These are phyloP conservation scores for Conus canariensis DNA, from an alignment of 2,888 invertebrate genomes.

Conservation along the genomic window DNA sequence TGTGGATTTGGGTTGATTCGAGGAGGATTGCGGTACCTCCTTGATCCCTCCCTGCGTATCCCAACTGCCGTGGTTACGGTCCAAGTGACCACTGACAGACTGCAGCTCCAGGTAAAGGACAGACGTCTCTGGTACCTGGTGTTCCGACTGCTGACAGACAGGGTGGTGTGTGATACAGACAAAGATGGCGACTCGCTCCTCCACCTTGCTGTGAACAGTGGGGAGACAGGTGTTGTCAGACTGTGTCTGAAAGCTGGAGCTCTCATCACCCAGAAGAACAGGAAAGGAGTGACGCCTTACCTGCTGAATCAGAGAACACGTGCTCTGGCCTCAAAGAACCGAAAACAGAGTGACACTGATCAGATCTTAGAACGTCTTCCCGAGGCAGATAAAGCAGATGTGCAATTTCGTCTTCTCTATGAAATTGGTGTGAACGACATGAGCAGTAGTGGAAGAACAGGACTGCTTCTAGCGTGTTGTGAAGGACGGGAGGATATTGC, in stretches of 20 bases:
- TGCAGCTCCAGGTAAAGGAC: background rate
- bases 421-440: background rate
- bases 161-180: background rate
- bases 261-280: background rate
- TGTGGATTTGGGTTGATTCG: background rate
- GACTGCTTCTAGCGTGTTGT: background rate
- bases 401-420: background rate
- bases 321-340: background rate
- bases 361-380: background rate
- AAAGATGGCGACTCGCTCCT: background rate
- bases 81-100: background rate
- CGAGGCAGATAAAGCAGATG: background rate
- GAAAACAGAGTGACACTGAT: background rate
- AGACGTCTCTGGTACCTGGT: slow-evolving; percentile 1
- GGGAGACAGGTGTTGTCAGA: background rate
- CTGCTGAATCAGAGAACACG: background rate
- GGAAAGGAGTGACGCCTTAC: background rate
- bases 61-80: background rate
- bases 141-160: slow-evolving; percentile 10
- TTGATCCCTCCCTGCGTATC: background rate
- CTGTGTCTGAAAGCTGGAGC: background rate
- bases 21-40: background rate
- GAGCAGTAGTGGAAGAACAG: background rate
- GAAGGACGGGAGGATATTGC: background rate
- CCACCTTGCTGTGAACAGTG: background rate